phyloP scores from a whole-genome alignment of 23 tunicate genomes.

The Ascidia mentula region DNA sequence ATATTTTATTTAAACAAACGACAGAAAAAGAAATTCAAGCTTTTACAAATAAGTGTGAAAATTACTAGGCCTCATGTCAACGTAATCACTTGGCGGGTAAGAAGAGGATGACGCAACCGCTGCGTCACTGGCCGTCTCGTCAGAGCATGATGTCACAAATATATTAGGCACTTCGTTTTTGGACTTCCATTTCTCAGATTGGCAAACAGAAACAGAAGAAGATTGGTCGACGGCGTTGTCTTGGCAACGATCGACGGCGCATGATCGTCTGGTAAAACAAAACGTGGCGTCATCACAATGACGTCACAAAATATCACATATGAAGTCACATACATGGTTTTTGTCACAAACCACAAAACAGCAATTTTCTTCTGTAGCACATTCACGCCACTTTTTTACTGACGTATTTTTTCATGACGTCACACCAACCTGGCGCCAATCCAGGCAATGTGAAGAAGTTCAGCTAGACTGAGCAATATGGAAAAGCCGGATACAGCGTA shows the following conservation, averaged over 20 bases:
- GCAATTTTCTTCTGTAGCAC: too few relatives aligned
- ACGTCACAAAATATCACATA: too few relatives aligned
- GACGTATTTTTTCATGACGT: not conserved
- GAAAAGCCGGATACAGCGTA: slow-evolving; percentile 56
- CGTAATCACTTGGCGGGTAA: slow-evolving; percentile 11
- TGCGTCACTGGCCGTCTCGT: not conserved
- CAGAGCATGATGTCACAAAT: slow-evolving; percentile 1
- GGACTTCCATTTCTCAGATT: not conserved
- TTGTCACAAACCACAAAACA: too few relatives aligned
- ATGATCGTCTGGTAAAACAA: not conserved
- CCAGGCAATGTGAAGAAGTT: slow-evolving; percentile 53
- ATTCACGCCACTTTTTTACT: not conserved
- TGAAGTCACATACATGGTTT: too few relatives aligned
- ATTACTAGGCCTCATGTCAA: slow-evolving; percentile 15
- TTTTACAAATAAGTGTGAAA: slow-evolving; percentile 19
- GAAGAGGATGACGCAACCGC: not conserved
- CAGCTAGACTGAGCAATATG: slow-evolving; percentile 34
- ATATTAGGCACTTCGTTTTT: not conserved
- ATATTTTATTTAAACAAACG: not conserved
- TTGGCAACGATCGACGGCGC: not conserved
- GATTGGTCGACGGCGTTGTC: not conserved
- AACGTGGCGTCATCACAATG: not conserved
- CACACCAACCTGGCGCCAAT: slow-evolving; percentile 42
- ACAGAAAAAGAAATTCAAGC: not conserved
- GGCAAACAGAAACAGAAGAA: not conserved